A percentile compares a stretch with the other conserved stretches of the same genome.
phyloP scores from a whole-genome alignment of 2,888 invertebrate species.

The Imbricaverruca yamaguchii region DNA sequence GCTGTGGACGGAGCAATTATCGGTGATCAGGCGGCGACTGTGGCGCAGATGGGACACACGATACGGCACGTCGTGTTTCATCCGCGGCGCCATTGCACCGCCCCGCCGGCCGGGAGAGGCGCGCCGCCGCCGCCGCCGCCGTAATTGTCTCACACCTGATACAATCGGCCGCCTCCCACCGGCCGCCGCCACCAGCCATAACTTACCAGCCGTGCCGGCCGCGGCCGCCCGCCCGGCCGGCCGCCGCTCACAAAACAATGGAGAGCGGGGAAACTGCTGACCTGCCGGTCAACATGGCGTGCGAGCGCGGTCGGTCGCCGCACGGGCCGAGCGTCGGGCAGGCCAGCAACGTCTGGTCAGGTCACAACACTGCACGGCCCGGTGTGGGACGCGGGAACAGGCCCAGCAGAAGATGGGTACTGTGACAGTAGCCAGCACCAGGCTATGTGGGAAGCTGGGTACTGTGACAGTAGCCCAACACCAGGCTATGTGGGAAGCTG shows the following conservation, averaged over 20 bases:
- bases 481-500: no score
- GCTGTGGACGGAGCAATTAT: no score
- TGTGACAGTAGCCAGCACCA: no score
- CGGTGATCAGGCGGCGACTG: background rate
- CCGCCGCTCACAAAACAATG: background rate
- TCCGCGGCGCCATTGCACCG: slow-evolving; percentile 15
- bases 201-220: background rate
- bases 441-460: no score
- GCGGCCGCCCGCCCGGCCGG: background rate
- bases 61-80: slow-evolving; percentile 15
- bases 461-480: no score
- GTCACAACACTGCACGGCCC: no score
- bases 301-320: no score
- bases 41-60: background rate
- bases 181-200: background rate
- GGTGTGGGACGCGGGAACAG: no score
- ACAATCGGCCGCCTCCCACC: slow-evolving; percentile 15
- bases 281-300: background rate
- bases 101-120: background rate
- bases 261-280: background rate
- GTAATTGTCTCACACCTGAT: slow-evolving; percentile 21
- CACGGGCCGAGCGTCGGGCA: no score
- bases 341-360: no score
- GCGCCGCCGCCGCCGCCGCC: background rate
- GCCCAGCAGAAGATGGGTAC: no score